These are phyloP conservation scores for Ormia ochracea DNA, from an alignment of 2,888 invertebrate genomes.

Conservation along the genomic window DNA sequence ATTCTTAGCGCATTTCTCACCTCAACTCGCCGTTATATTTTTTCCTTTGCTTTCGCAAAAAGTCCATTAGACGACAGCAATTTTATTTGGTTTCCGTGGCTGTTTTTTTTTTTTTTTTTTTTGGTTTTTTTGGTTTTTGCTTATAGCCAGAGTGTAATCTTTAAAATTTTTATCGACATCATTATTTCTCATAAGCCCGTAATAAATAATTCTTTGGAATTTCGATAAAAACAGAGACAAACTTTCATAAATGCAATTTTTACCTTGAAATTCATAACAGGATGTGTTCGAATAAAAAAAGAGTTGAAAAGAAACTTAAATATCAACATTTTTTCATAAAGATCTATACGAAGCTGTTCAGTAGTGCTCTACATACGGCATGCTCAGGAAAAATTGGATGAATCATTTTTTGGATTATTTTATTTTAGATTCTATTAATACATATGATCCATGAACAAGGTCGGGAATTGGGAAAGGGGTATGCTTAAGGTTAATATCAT, in stretches of 20 bases:
- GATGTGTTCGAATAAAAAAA: conserved; percentile 52
- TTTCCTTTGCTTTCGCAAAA: conserved; percentile 13
- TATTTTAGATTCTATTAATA: too few relatives aligned
- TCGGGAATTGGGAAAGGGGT: too few relatives aligned
- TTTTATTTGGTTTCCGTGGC: conserved; percentile 33
- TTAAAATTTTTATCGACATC: conserved; percentile 63
- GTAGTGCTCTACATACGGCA: conserved; percentile 10
- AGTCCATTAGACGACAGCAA: conserved; percentile 59
- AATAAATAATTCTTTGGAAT: conserved; percentile 63
- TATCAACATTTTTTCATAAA: conserved; percentile 53
- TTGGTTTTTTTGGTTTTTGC: not conserved
- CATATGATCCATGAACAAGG: too few relatives aligned
- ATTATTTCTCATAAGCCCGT: conserved; percentile 62
- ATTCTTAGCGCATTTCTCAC: conserved; percentile 31
- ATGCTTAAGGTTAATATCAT: too few relatives aligned
- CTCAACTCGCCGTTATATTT: conserved; percentile 33
- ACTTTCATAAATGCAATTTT: conserved; percentile 62
- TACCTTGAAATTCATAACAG: conserved; percentile 64
- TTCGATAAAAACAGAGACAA: conserved; percentile 44
- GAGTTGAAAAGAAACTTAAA: conserved; percentile 15
- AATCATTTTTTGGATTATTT: too few relatives aligned
- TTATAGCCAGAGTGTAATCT: conserved; percentile 48
- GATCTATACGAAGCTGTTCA: conserved; percentile 47
- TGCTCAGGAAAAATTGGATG: too few relatives aligned
- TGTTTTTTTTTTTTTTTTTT: not conserved